Conservation (phyloP, 2,797 vertebrate genomes). For the Phalloptychus januarius region DNA sequence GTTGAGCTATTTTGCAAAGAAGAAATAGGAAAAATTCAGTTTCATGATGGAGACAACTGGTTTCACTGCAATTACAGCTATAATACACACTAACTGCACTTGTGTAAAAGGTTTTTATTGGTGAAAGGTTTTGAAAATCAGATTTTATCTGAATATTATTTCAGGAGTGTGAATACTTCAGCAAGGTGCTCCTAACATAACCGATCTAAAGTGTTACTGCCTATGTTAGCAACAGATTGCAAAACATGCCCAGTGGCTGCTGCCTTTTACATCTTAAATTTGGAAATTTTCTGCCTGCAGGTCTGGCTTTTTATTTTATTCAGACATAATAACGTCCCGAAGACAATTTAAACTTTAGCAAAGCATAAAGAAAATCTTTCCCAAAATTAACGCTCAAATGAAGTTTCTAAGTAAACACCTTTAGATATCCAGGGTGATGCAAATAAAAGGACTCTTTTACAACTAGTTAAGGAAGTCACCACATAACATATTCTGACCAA, state of each 20-base stretch:
- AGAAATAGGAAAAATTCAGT: neutral
- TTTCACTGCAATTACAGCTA: neutral
- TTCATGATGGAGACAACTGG: neutral
- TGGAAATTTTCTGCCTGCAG: conserved; percentile 1
- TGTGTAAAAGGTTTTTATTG: neutral
- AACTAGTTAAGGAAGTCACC: neutral
- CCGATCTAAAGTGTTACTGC: neutral
- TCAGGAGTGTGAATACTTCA: neutral
- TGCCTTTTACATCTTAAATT: neutral
- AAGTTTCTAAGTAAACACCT: conserved; percentile 17
- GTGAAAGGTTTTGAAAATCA: neutral
- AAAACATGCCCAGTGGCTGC: neutral
- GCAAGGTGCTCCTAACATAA: neutral
- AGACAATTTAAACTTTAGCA: conserved; percentile 36
- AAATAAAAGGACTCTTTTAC: neutral
- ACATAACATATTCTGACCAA: conserved; percentile 3
- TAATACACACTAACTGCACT: neutral
- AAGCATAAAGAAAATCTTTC: conserved; percentile 29
- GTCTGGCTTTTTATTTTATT: conserved; percentile 35
- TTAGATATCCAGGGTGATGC: neutral
- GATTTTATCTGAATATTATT: neutral
- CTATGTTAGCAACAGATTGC: neutral
- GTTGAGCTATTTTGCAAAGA: neutral
- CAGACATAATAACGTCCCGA: conserved; percentile 38
- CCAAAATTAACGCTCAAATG: conserved; percentile 24